These are phyloP conservation scores for Trichopria drosophilae DNA, from an alignment of 2,888 invertebrate genomes.

Conservation along the genomic window DNA sequence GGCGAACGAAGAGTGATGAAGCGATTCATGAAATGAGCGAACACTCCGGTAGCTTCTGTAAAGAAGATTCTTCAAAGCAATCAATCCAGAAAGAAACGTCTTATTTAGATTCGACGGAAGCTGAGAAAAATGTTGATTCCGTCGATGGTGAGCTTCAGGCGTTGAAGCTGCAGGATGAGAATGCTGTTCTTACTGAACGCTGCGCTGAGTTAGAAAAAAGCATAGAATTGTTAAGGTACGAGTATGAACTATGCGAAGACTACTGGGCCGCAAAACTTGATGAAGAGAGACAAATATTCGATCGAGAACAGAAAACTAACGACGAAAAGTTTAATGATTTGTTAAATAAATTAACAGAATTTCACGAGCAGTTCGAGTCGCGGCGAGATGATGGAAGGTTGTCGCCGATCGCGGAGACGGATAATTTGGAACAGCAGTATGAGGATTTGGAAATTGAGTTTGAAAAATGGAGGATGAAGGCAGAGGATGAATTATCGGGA, in stretches of 20 bases:
- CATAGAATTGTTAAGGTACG: slow-evolving; percentile 73
- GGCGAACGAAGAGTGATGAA: too few species aligned
- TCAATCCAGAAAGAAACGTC: too few species aligned
- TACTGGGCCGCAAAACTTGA: slow-evolving; percentile 81
- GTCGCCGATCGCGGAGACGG: slow-evolving; percentile 78
- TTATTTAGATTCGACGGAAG: too few species aligned
- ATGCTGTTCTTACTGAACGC: too few species aligned
- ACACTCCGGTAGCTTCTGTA: too few species aligned
- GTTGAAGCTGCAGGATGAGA: too few species aligned
- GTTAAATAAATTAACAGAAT: slow-evolving; percentile 75
- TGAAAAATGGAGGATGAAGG: slow-evolving; percentile 63
- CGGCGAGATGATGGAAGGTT: slow-evolving; percentile 61
- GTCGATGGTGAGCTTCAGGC: slow-evolving; percentile 17
- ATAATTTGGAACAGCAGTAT: slow-evolving; percentile 71
- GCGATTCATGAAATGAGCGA: too few species aligned
- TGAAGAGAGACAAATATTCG: slow-evolving; percentile 75
- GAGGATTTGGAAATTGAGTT: slow-evolving; percentile 73
- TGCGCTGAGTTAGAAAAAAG: slow-evolving; percentile 73
- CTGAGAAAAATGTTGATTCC: too few species aligned
- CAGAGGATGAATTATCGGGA: slow-evolving; percentile 61
- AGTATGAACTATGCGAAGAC: slow-evolving; percentile 84
- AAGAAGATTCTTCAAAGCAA: too few species aligned
- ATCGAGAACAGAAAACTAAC: slow-evolving; percentile 74
- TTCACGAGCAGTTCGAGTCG: slow-evolving; percentile 72
- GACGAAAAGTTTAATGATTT: slow-evolving; percentile 77